These are phyloP conservation scores for Acrocephalus arundinaceus DNA, from an alignment of 2,113 vertebrate genomes.

Conservation along the genomic window DNA sequence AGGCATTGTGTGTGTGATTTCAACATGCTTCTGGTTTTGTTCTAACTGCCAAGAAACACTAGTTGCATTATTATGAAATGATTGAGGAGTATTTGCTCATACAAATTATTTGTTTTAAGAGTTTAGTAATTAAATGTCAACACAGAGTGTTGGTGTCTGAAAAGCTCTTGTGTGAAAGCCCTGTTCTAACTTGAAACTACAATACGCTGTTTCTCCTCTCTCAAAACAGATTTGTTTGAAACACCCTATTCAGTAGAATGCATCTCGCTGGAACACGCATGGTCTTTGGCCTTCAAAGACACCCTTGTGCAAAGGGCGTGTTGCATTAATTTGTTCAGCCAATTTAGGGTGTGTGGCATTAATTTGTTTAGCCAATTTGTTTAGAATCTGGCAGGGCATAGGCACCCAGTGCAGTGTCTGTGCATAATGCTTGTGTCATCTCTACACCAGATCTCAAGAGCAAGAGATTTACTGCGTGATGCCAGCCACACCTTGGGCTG, in stretches of 20 bases:
- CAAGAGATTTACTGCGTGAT: background rate
- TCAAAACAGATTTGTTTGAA: conserved; percentile 11
- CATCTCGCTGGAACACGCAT: conserved; percentile 17
- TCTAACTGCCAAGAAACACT: conserved; percentile 74
- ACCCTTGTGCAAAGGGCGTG: conserved; percentile 58
- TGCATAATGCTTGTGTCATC: conserved; percentile 49
- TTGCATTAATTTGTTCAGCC: conserved; percentile 68
- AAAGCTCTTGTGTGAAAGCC: background rate
- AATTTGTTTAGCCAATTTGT: conserved; percentile 74
- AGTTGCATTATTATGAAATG: conserved; percentile 74
- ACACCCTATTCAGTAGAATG: background rate
- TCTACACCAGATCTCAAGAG: conserved; percentile 24
- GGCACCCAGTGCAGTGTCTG: conserved; percentile 1
- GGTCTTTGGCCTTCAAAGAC: conserved; percentile 45
- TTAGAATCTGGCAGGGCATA: conserved; percentile 50
- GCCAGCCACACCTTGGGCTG: conserved; percentile 23
- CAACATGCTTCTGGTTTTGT: conserved; percentile 71
- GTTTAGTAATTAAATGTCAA: conserved; percentile 60
- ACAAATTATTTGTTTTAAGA: conserved; percentile 71
- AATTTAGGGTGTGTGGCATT: conserved; percentile 65
- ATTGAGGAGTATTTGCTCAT: conserved; percentile 71
- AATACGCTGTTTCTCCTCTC: background rate
- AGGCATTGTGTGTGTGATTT: conserved; percentile 70
- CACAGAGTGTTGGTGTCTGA: conserved; percentile 9
- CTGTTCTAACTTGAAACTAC: conserved; percentile 44